Conservation (phyloP, 2,113 vertebrate species). For the Furnarius figulus region DNA sequence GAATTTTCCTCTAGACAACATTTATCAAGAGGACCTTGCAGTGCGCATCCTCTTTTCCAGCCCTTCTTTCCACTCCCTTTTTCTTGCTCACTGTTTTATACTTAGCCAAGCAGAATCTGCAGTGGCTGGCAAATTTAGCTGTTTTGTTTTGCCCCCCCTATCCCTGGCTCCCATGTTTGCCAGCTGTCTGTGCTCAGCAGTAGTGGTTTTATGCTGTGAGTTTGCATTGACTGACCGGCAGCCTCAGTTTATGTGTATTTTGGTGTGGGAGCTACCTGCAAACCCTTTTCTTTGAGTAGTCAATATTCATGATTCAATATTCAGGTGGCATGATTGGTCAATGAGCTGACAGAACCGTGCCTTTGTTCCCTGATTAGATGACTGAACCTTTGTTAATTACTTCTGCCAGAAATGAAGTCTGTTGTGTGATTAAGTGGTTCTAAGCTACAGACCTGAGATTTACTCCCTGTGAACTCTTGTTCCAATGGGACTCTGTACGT, state of each 20-base stretch:
- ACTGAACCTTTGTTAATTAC: constrained; percentile 71
- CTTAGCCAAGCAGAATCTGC: not conserved
- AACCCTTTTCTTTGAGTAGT: not conserved
- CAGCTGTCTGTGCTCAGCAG: not conserved
- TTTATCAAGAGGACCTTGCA: not conserved
- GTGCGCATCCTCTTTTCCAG: not conserved
- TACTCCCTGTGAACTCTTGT: constrained; percentile 65
- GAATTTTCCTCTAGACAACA: not conserved
- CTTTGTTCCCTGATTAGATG: constrained; percentile 60
- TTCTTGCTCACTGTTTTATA: not conserved
- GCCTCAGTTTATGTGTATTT: not conserved
- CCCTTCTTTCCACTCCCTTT: not conserved
- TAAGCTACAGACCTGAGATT: constrained; percentile 62
- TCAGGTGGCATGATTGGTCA: constrained; percentile 50
- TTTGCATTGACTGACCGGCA: not conserved
- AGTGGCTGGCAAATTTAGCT: not conserved
- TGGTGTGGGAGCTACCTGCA: not conserved
- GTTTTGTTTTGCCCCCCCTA: not conserved
- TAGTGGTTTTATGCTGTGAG: not conserved
- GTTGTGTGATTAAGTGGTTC: constrained; percentile 69
- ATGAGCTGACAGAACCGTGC: constrained; percentile 46
- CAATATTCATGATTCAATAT: constrained; percentile 47
- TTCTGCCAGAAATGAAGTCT: constrained; percentile 71
- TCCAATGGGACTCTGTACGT: not conserved
- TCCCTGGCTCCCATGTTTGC: not conserved